phyloP scores from a whole-genome alignment of 2,113 vertebrate genomes.

The Cheilinus undulatus region DNA sequence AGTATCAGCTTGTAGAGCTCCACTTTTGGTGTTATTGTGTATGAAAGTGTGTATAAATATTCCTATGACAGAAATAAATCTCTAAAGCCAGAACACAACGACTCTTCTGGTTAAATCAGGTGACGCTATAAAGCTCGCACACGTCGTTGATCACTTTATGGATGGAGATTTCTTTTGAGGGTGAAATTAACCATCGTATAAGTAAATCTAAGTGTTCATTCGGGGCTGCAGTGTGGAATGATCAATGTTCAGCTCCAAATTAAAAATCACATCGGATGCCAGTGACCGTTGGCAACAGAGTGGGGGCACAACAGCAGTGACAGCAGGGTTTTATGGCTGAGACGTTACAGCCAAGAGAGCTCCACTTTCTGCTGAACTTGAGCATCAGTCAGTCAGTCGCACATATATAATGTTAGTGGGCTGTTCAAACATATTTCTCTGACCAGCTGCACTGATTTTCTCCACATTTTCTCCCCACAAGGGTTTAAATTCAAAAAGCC shows the following conservation, averaged over 20 bases:
- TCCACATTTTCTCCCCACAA: conserved; percentile 19
- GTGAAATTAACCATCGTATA: conserved; percentile 12
- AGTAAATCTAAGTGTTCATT: conserved; percentile 43
- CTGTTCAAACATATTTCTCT: conserved; percentile 34
- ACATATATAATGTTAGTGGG: conserved; percentile 31
- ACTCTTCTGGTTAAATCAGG: conserved; percentile 8
- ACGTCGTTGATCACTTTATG: neutral
- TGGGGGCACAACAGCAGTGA: conserved; percentile 14
- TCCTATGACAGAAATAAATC: conserved; percentile 21
- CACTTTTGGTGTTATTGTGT: conserved; percentile 33
- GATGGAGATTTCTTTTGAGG: neutral
- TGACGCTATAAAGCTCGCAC: neutral
- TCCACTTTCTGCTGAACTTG: conserved; percentile 23
- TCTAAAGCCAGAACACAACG: neutral
- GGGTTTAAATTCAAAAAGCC: conserved; percentile 12
- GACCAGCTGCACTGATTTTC: conserved; percentile 31
- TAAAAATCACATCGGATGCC: conserved; percentile 38
- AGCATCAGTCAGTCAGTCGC: conserved; percentile 35
- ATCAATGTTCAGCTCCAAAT: conserved; percentile 54
- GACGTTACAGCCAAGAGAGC: conserved; percentile 19
- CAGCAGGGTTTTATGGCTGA: conserved; percentile 54
- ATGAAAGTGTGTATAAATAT: conserved; percentile 28
- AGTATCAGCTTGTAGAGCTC: conserved; percentile 26
- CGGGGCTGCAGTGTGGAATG: conserved; percentile 25
- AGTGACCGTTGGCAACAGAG: conserved; percentile 39